Base-by-base conservation (phyloP, 53 echinoderm and acorn worm genomes). In the Astropecten irregularis region DNA sequence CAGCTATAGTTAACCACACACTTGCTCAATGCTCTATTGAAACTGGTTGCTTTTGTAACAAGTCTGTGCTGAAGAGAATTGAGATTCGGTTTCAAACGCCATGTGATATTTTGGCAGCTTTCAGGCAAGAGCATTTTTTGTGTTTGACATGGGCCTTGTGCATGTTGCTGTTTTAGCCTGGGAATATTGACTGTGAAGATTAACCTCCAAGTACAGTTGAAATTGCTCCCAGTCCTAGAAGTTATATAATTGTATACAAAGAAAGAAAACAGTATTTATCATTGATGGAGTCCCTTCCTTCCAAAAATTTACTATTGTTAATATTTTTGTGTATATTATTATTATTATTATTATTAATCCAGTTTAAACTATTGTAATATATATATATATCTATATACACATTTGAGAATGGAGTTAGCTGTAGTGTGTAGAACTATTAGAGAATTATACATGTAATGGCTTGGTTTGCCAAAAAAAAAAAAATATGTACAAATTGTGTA, bases 321-420 rank as follows among this genome's bases (percentile, higher is more conserved):
- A 79, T 79, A 79, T 79, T 79, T 79, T 79, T 79, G 79, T 79
- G 79, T 79, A 79, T 58, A 76, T 58, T 79, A 49, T 46, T 61
- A 79, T 79, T 79, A 79, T 61, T 58, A 76, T 58, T 79, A 49
- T 46, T 61, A 79, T 79, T 79, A 79, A 79, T 79, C 79, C 79
- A 79, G 79, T 79, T 79, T 79, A 79, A 79, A 62, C 30, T 79
- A 79, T 79, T 79, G 79, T 79, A 79, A 79, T 29, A 79, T 42
- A 76, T 68, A 40, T 66, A 23, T 72, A 29, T 19, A 37, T 37
- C 35, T 49, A 79, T 79, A 79, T 61, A 79, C 79, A 62, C 56
- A 60, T 79, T 56, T 79, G 19, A 29, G 56, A 71, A 77, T 40
- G 28, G 47, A 79, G 20, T 13, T 1, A 8, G 20, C 7, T 20